Evolutionary conservation across 1,140 invertebrate species (phyloP).

Genomic region (Drosophila pseudoananassae): DNA sequence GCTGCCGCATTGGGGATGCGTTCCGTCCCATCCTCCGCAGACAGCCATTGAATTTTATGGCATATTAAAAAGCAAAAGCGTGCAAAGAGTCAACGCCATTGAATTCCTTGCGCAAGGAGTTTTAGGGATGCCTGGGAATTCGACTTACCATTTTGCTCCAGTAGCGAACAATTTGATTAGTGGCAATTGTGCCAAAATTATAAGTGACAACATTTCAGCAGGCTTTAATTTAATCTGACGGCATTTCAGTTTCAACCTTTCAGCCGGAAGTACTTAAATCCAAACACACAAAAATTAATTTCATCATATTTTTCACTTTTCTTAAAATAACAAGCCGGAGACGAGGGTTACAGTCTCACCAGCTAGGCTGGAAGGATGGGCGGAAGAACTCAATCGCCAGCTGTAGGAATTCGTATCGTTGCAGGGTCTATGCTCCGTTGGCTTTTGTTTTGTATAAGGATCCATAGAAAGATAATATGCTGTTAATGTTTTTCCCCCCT

Average conservation of each 20-base stretch:
- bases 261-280: slow-evolving; percentile 52
- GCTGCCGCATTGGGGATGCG: slow-evolving; percentile 6
- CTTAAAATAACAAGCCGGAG: slow-evolving; percentile 36
- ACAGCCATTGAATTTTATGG: slow-evolving; percentile 65
- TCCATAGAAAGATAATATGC: slow-evolving; percentile 70
- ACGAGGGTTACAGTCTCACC: neutral
- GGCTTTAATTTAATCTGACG: slow-evolving; percentile 76
- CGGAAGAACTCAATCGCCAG: slow-evolving; percentile 50
- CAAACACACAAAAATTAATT: slow-evolving; percentile 80
- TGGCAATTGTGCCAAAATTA: slow-evolving; percentile 78
- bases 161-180: slow-evolving; percentile 71
- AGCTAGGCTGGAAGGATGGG: neutral
- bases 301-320: slow-evolving; percentile 79
- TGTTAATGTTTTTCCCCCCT: slow-evolving; percentile 64
- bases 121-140: slow-evolving; percentile 23
- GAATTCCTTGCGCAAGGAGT: slow-evolving; percentile 5
- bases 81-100: slow-evolving; percentile 28
- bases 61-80: slow-evolving; percentile 64
- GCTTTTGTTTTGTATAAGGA: slow-evolving; percentile 68
- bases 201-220: slow-evolving; percentile 80
- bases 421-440: slow-evolving; percentile 67
- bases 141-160: slow-evolving; percentile 30
- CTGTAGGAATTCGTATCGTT: slow-evolving; percentile 34
- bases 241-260: slow-evolving; percentile 70
- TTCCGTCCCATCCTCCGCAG: slow-evolving; percentile 4